Base-by-base conservation (phyloP, 2,113 vertebrate species). In the Eptatretus burgeri region DNA sequence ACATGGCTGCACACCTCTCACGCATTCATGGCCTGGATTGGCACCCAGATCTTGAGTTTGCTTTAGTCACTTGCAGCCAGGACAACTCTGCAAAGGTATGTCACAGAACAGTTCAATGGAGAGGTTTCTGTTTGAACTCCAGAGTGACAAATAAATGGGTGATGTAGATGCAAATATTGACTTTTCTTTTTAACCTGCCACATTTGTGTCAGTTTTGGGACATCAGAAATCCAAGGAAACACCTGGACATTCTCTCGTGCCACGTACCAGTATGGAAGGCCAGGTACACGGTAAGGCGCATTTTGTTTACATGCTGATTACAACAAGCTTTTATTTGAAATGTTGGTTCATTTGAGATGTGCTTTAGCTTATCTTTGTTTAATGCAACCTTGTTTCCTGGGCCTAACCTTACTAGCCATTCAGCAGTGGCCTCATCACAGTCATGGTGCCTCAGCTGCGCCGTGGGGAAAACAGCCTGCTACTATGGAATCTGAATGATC, bases 221-320 rank as follows among this genome's bases (percentile, higher is more conserved):
- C 78, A 91, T 80, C 71, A 80, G 89, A 67, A 87, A 95, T 71
- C 91, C 91, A 66, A 79, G 89, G 71, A 98, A 98, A 70, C 93
- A 88, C 74, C 80, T 98, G 71, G 88, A 71, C 71, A 86, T 94
- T 70, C 75, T 98, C 68, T 82, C 87, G 62, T 98, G 91, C 69
- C 89, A 98, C 73, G 87, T 98, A 53, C 91, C 91, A 0, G 91
- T 98, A 67, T 98, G 91, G 91, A 98, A 98, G 71, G 91, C 87
- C 64, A 74, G 91, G 67, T 95, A 98, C 73, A 91, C 89, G 13
- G 91, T 95, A 70, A 79, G 82, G 14, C 50, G 10, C n/a, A 52
- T 64, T 52, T 5, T 64, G 65, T 66, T 14, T 16, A 11, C n/a
- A 11, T 10, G n/a, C 13, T 5, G 62, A 66, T 27, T 11, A 41